Conservation (phyloP, 2,113 vertebrate genomes). For the Anseranas semipalmata region DNA sequence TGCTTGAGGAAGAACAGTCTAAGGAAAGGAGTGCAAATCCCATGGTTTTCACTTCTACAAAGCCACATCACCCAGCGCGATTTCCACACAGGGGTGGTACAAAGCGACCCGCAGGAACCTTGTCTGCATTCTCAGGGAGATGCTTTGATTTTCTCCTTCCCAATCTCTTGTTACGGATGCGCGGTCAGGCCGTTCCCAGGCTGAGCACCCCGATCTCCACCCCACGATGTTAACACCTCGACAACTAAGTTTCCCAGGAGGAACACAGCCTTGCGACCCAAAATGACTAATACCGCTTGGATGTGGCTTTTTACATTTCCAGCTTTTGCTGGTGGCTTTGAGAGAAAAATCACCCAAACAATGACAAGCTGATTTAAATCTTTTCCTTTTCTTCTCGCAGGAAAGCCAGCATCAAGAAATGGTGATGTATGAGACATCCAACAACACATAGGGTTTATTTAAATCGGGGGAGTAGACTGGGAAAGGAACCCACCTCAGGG, state of each 20-base stretch:
- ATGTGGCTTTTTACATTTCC: not conserved
- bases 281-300: not conserved
- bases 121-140: not conserved
- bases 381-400: not conserved
- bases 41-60: not conserved
- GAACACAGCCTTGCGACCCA: not conserved
- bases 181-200: not conserved
- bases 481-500: not conserved
- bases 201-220: not conserved
- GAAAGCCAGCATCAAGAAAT: not conserved
- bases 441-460: not conserved
- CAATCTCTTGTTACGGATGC: not conserved
- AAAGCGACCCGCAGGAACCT: not conserved
- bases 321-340: not conserved
- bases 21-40: not conserved
- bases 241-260: not conserved
- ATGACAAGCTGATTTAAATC: not conserved
- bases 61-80: accelerated
- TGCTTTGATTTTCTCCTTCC: not conserved
- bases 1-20: not conserved
- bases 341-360: not conserved
- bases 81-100: not conserved
- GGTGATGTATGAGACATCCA: not conserved
- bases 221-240: not conserved
- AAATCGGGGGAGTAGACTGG: not conserved